Base-by-base conservation (phyloP, 2,888 invertebrate species). In the Meiosimyza decipiens region DNA sequence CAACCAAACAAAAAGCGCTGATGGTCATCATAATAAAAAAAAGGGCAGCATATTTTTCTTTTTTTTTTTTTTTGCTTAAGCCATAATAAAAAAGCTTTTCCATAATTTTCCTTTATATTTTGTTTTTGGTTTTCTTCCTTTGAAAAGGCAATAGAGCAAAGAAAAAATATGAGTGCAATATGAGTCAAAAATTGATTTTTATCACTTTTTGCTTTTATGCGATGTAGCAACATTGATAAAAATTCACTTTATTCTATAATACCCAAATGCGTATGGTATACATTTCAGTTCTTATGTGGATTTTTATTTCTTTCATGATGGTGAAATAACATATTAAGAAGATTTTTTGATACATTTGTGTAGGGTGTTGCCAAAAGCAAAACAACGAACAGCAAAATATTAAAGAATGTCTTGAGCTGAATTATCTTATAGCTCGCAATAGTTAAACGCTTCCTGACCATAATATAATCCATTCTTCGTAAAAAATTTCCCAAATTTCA, bases 21-120 rank as follows among this genome's bases (percentile, higher is more conserved):
- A 33, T 65, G 16, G 54, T 77, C 78, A 79, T 78, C 78, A 78
- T 82, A 81, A 78, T 79, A 82, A 82, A 82, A 73, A 22, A 82
- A 76, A 76, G 80, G 76, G 76, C 67, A 66, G 11, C 52, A 51
- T 52, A 22, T 65, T 49, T 16, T 65, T n/a, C 2, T 52, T 40
- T 40, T 40, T 1, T 40, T 40, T 40, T 7, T 40, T 40, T 40
- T 40, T 40, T 3, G 71, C 77, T 78, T 52, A 70, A 54, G 68
- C 66, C 77, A 76, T 78, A 77, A 82, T 83, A 84, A 84, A 84
- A 83, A 84, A 84, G 83, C 83, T 83, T 84, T 84, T 82, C 84
- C 84, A 84, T 84, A 84, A 84, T 84, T 84, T 84, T 80, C 75
- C 77, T 74, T 16, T 13, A n/a, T 50, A 6, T 22, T 22, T n/a